These are phyloP conservation scores for Triplophysa bombifrons DNA, from an alignment of 2,797 vertebrate genomes.

Conservation along the genomic window DNA sequence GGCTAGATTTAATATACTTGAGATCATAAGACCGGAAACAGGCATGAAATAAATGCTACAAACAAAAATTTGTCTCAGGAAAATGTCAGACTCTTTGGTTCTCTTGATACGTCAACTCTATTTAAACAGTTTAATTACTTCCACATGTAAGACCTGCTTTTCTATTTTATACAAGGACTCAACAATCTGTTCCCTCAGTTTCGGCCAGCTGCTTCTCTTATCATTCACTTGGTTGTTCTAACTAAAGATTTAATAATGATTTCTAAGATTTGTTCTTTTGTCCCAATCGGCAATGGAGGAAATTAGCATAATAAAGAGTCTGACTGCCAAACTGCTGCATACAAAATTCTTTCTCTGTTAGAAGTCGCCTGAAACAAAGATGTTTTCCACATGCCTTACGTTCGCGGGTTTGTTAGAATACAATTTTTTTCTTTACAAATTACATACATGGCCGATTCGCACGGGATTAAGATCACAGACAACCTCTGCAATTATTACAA, in stretches of 20 bases:
- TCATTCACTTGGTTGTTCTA: background rate
- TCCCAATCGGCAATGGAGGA: background rate
- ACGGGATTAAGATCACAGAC: too few relatives aligned
- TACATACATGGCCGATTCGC: too few relatives aligned
- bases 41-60: background rate
- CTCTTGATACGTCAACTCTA: constrained; percentile 1
- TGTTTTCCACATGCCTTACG: background rate
- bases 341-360: background rate
- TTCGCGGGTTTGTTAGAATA: background rate
- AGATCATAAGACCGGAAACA: background rate
- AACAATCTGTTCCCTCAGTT: background rate
- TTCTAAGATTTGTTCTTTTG: too few relatives aligned
- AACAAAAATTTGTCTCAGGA: background rate
- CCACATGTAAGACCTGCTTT: constrained; percentile 9
- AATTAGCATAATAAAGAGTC: constrained; percentile 2
- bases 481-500: too few relatives aligned
- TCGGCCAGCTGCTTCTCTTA: background rate
- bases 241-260: too few relatives aligned
- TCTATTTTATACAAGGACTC: background rate
- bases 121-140: constrained; percentile 25
- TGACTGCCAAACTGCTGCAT: background rate
- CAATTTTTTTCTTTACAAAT: too few relatives aligned
- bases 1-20: background rate
- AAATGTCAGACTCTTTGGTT: background rate
- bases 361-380: too few relatives aligned